A percentile compares a stretch with the other conserved stretches of the same genome.
phyloP scores from a whole-genome alignment of 2,797 vertebrate genomes.

The Chelonia mydas region DNA sequence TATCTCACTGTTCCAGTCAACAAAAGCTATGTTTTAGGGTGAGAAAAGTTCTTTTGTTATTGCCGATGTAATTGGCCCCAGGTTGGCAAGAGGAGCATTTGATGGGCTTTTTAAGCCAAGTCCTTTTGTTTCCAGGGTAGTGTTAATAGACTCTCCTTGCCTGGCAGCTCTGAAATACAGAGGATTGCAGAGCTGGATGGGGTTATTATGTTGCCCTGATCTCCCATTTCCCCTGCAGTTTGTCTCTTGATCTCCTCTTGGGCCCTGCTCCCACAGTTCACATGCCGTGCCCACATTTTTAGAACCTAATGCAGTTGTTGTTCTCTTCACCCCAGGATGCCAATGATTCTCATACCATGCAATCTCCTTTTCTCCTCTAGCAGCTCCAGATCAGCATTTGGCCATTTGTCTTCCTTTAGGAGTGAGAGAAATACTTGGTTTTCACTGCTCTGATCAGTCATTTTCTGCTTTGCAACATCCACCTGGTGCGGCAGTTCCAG shows the following conservation, averaged over 20 bases:
- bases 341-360: not conserved
- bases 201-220: not conserved
- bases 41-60: not conserved
- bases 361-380: not conserved
- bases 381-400: not conserved
- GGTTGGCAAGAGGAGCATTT: not conserved
- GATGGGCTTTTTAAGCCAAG: not conserved
- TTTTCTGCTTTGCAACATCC: not conserved
- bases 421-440: not conserved
- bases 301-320: not conserved
- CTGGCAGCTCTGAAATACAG: accelerated
- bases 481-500: not conserved
- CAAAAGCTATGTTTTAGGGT: not conserved
- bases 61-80: not conserved
- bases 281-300: not conserved
- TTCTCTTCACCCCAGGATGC: not conserved
- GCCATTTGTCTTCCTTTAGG: not conserved
- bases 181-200: not conserved
- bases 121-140: not conserved
- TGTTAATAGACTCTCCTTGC: not conserved
- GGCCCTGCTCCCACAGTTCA: not conserved
- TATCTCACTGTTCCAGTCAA: not conserved
- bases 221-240: not conserved
- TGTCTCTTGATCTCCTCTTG: not conserved
- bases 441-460: not conserved